Percentiles rank a stretch among this genome's conserved stretches.
phyloP scores from a whole-genome alignment of 2,797 vertebrate species.

The Falco biarmicus region DNA sequence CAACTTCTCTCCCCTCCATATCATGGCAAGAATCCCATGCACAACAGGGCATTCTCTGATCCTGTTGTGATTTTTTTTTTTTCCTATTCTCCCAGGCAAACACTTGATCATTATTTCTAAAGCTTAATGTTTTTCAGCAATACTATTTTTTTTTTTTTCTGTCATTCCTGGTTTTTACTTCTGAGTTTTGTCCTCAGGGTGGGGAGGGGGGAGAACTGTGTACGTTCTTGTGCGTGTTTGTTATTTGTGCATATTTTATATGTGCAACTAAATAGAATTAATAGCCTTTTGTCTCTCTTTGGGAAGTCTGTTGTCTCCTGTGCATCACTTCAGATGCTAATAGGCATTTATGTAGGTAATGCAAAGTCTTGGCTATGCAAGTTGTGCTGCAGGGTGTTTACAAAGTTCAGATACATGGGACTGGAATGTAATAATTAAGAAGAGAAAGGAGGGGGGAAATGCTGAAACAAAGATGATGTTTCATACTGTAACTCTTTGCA shows the following conservation, averaged over 20 bases:
- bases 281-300: not conserved
- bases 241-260: not conserved
- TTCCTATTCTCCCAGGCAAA: not conserved
- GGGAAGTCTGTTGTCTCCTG: not conserved
- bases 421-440: not conserved
- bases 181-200: not conserved
- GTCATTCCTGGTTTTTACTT: not conserved
- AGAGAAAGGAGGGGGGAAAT: not conserved
- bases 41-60: not conserved
- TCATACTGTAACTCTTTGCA: not conserved
- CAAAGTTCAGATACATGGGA: not conserved
- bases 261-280: not conserved
- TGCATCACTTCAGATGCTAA: not conserved
- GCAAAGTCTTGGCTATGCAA: not conserved
- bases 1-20: not conserved
- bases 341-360: not conserved
- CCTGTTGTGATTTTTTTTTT: not conserved
- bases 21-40: not conserved
- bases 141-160: not conserved
- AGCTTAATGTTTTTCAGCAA: not conserved
- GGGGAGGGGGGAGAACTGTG: not conserved
- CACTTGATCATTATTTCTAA: slow-evolving; percentile 14
- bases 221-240: not conserved
- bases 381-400: not conserved
- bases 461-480: not conserved